Evolutionary conservation across 2,797 vertebrate genomes (phyloP).

Genomic region (Lacerta agilis): DNA sequence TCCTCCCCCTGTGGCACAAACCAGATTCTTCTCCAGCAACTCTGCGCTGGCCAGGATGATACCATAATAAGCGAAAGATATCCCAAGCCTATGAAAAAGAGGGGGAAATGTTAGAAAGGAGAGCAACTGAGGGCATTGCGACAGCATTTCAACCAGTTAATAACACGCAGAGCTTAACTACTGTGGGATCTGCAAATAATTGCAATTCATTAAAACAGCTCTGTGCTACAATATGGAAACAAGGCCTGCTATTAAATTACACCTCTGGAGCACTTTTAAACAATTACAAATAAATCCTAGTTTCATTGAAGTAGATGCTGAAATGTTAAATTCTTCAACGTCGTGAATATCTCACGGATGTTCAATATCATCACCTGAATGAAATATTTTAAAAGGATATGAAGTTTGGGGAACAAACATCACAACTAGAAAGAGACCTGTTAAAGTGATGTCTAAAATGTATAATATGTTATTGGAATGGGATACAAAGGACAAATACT

Average conservation of each 20-base stretch:
- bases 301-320: neutral
- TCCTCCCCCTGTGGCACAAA: slow-evolving; percentile 77
- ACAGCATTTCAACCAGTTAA: neutral
- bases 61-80: slow-evolving; percentile 91
- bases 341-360: neutral
- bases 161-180: neutral
- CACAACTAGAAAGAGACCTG: too few species aligned
- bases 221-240: neutral
- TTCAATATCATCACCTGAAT: too few species aligned
- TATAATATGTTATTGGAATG: too few species aligned
- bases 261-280: neutral
- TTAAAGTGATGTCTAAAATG: too few species aligned
- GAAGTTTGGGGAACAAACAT: too few species aligned
- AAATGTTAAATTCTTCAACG: neutral
- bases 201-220: neutral
- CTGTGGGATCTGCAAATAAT: neutral
- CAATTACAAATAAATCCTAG: neutral
- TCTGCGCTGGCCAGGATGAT: slow-evolving; percentile 91
- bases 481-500: too few species aligned
- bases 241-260: neutral
- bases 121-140: neutral
- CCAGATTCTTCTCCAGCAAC: slow-evolving; percentile 87
- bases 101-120: neutral
- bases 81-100: slow-evolving; percentile 85
- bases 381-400: too few species aligned